Evolutionary conservation across 2,797 vertebrate species (phyloP).

Genomic region (Acridotheres tristis): DNA sequence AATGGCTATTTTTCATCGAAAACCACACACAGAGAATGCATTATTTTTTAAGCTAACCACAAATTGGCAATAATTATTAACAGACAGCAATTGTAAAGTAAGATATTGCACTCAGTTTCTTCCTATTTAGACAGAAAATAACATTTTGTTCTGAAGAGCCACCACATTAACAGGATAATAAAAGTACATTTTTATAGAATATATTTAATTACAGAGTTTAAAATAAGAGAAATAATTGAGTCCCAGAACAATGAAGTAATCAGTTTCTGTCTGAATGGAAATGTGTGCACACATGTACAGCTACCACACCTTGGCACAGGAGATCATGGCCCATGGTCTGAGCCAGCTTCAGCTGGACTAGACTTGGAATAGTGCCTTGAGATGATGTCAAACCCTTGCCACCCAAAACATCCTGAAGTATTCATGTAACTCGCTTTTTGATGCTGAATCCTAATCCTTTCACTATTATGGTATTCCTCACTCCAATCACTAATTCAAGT

Average conservation of each 20-base stretch:
- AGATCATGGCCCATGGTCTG: neutral
- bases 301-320: neutral
- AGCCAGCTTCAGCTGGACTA: neutral
- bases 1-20: slow-evolving; percentile 46
- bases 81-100: slow-evolving; percentile 58
- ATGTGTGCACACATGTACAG: neutral
- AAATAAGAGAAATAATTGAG: neutral
- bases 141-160: slow-evolving; percentile 34
- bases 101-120: neutral
- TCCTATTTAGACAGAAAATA: neutral
- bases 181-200: neutral
- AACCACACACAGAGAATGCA: slow-evolving; percentile 65
- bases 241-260: neutral
- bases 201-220: neutral
- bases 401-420: neutral
- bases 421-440: neutral
- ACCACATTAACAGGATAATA: neutral
- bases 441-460: neutral
- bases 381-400: neutral
- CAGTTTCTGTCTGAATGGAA: neutral
- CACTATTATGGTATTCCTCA: neutral
- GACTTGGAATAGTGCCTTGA: neutral
- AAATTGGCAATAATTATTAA: slow-evolving; percentile 65
- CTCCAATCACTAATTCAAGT: neutral
- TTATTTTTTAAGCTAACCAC: slow-evolving; percentile 66